A percentile compares a stretch with the other conserved stretches of the same genome.
Evolutionary conservation across 2,797 vertebrate genomes (phyloP).

Genomic region (Etheostoma perlongum): DNA sequence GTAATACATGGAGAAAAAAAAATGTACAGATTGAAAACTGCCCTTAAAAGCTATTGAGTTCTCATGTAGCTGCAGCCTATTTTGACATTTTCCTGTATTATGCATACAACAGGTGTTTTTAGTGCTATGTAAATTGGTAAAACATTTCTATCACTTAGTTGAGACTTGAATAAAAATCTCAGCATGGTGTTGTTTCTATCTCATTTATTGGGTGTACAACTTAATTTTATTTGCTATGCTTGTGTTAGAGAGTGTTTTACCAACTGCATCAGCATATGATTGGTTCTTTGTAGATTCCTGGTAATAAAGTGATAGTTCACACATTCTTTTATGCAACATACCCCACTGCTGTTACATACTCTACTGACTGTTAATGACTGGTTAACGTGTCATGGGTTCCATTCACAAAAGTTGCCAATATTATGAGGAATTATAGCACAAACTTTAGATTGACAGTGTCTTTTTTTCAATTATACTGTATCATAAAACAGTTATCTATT

Average conservation of each 20-base stretch:
- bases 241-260: not conserved
- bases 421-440: not conserved
- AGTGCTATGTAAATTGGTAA: constrained; percentile 86
- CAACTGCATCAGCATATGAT: not conserved
- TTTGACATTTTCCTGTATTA: constrained; percentile 73
- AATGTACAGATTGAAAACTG: constrained; percentile 71
- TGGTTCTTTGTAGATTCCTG: not conserved
- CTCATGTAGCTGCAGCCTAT: constrained; percentile 75
- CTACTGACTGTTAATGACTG: not conserved
- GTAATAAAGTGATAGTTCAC: not conserved
- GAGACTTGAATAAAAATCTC: constrained; percentile 87
- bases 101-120: constrained; percentile 83
- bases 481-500: not conserved
- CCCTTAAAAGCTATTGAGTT: constrained; percentile 64
- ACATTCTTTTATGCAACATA: not conserved
- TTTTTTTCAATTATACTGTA: too few species aligned
- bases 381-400: not conserved
- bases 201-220: constrained; percentile 20
- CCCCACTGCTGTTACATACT: not conserved
- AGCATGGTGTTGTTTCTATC: constrained; percentile 74
- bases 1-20: constrained; percentile 65
- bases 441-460: not conserved
- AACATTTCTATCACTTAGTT: constrained; percentile 85
- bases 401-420: not conserved
- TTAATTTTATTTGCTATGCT: not conserved